phyloP scores from a whole-genome alignment of 2,797 vertebrate species.

The Ibycter americanus region DNA sequence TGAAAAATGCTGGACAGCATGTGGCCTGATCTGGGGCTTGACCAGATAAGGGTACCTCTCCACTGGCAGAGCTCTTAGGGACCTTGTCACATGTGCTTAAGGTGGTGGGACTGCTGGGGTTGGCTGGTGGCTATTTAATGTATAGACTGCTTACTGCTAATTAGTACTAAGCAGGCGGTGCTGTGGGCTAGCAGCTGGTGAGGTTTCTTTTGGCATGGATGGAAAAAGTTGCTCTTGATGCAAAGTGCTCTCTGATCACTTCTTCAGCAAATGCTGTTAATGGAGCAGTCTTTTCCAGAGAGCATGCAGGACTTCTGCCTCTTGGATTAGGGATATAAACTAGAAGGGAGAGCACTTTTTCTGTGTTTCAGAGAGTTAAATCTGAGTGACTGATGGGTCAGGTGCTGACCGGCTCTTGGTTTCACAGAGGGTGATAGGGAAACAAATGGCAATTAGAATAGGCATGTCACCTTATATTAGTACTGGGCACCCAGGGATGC shows the following conservation, averaged over 20 bases:
- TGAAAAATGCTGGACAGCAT: background rate
- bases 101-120: background rate
- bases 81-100: background rate
- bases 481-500: background rate
- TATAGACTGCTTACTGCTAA: background rate
- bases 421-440: background rate
- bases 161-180: background rate
- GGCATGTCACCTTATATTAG: background rate
- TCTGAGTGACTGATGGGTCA: background rate
- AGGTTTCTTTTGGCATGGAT: background rate
- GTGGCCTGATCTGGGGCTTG: background rate
- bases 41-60: background rate
- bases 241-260: rapidly evolving
- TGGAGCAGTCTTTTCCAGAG: background rate
- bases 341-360: background rate
- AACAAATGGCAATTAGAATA: background rate
- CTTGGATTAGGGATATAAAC: background rate
- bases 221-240: background rate
- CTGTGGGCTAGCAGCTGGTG: background rate
- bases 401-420: background rate
- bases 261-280: background rate
- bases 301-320: background rate
- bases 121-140: background rate
- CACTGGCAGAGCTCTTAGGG: background rate
- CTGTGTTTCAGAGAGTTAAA: background rate